A percentile compares a stretch with the other conserved stretches of the same genome.
phyloP scores from a whole-genome alignment of 2,113 vertebrate genomes.

The Ploceus nigricollis region DNA sequence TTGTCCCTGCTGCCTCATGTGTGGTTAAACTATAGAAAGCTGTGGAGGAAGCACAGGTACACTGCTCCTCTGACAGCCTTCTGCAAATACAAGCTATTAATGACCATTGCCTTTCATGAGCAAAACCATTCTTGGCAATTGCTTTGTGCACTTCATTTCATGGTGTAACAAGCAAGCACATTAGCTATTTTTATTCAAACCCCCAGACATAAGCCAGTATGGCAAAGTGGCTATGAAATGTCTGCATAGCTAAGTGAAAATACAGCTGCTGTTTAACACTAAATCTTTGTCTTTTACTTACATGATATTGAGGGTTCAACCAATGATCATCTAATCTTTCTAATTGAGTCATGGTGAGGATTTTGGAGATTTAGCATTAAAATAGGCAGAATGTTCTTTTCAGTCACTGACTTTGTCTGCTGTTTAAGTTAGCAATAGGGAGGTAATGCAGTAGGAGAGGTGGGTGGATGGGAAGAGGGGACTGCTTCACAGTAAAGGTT shows the following conservation, averaged over 20 bases:
- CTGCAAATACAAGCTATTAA: slow-evolving; percentile 17
- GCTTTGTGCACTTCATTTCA: slow-evolving; percentile 36
- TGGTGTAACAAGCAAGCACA: neutral
- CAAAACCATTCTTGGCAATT: slow-evolving; percentile 13
- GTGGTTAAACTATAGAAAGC: neutral
- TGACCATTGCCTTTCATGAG: slow-evolving; percentile 35
- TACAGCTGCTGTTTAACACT: neutral
- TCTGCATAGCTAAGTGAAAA: slow-evolving; percentile 15
- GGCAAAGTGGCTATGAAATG: slow-evolving; percentile 1
- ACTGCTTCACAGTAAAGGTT: neutral
- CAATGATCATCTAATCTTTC: neutral
- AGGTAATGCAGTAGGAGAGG: neutral
- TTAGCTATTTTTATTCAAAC: slow-evolving; percentile 35
- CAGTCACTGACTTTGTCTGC: slow-evolving; percentile 5
- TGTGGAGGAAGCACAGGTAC: neutral
- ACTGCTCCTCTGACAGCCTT: neutral
- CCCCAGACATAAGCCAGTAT: neutral
- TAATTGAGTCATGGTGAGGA: neutral
- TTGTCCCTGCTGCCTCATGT: neutral
- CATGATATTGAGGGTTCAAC: neutral
- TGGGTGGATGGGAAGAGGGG: neutral
- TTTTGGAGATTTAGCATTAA: neutral
- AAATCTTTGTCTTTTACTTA: neutral
- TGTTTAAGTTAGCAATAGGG: neutral
- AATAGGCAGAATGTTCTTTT: slow-evolving; percentile 5